phyloP scores from a whole-genome alignment of 2,797 vertebrate genomes.

The Gallinago solitaria region DNA sequence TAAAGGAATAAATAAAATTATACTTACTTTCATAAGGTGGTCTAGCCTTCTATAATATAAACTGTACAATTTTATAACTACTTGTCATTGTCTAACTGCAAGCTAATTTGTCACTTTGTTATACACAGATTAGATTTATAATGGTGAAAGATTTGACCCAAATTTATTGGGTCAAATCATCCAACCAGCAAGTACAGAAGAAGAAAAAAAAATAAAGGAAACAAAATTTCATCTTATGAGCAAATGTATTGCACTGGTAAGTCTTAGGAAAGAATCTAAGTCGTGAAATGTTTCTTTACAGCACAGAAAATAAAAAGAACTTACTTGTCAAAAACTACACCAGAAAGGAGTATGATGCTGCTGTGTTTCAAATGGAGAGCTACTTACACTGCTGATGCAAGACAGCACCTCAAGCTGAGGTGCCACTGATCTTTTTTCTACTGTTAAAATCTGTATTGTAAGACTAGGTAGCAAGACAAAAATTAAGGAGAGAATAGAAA shows the following conservation, averaged over 20 bases:
- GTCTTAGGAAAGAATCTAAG: background rate
- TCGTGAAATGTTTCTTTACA: background rate
- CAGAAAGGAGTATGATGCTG: background rate
- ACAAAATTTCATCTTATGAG: background rate
- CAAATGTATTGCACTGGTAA: background rate
- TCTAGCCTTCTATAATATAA: background rate
- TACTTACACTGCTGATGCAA: background rate
- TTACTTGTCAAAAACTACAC: background rate
- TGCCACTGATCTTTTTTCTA: background rate
- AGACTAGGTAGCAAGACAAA: background rate
- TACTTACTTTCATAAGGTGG: background rate
- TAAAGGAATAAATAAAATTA: background rate
- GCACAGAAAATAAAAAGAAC: background rate
- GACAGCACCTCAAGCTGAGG: background rate
- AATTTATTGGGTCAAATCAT: background rate
- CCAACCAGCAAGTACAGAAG: background rate
- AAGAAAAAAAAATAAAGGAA: background rate
- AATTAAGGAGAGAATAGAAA: background rate
- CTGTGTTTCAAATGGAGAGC: background rate
- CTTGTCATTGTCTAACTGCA: background rate
- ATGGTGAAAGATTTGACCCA: background rate
- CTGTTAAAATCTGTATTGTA: background rate
- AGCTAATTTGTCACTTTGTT: background rate
- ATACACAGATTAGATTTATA: background rate
- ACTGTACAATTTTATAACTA: background rate